These are phyloP conservation scores for Smutsia gigantea DNA, from an alignment of 2,797 vertebrate species.

Conservation along the genomic window DNA sequence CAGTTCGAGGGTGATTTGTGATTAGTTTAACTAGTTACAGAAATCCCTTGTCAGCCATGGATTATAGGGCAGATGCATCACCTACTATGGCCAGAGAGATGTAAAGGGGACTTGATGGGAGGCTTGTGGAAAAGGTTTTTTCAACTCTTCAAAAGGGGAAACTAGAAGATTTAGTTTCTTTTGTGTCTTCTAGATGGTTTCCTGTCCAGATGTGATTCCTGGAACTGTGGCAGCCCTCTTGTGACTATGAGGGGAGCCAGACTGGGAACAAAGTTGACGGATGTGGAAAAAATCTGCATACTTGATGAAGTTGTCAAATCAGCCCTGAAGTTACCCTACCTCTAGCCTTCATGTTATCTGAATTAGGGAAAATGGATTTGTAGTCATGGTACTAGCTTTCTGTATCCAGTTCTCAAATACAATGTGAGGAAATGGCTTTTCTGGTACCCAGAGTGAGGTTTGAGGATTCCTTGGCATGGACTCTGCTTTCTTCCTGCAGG, in stretches of 20 bases:
- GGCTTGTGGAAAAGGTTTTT: neutral
- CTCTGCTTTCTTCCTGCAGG: neutral
- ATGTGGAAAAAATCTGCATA: neutral
- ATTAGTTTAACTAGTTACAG: neutral
- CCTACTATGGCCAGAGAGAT: neutral
- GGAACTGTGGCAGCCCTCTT: neutral
- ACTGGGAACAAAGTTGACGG: neutral
- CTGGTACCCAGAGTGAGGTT: neutral
- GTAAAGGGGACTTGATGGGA: neutral
- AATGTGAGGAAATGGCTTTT: neutral
- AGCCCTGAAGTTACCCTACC: neutral
- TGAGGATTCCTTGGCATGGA: neutral
- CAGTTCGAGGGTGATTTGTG: neutral
- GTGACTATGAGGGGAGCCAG: neutral
- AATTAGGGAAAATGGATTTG: neutral
- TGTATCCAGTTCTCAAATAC: neutral
- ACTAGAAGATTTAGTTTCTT: neutral
- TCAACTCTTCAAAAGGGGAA: neutral
- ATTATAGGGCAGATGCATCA: neutral
- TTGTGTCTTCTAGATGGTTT: neutral
- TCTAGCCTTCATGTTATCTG: neutral
- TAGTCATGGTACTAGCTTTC: neutral
- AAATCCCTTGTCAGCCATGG: neutral
- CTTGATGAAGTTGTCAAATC: neutral
- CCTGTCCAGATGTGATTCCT: neutral